Percentiles rank a stretch among this genome's conserved stretches.
These are phyloP conservation scores for Trichomalopsis sarcophagae DNA, from an alignment of 1,140 invertebrate species.

Conservation along the genomic window DNA sequence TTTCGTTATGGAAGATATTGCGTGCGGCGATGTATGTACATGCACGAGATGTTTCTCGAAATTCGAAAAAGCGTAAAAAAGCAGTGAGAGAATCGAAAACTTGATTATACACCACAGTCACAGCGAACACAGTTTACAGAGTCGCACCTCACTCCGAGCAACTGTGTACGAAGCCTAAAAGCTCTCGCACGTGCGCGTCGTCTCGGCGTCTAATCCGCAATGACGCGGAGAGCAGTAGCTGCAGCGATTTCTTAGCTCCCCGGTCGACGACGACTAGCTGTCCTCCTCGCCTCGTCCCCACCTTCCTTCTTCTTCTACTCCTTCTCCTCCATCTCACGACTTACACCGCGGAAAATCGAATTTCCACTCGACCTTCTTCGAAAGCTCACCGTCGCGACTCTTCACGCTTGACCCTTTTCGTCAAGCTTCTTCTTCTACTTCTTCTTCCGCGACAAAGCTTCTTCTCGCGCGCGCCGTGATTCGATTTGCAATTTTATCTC, in stretches of 20 bases:
- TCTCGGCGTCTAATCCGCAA: neutral
- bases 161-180: neutral
- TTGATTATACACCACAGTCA: too few species aligned
- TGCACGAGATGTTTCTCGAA: too few species aligned
- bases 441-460: conserved; percentile 27
- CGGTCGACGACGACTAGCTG: conserved; percentile 1
- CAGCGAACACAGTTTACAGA: neutral
- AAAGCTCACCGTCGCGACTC: neutral
- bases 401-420: conserved; percentile 37
- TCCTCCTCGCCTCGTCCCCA: neutral
- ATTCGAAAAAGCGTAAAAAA: too few species aligned
- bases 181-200: neutral
- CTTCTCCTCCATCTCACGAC: neutral
- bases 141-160: neutral
- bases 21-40: too few species aligned
- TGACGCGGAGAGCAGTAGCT: conserved; percentile 23
- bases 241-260: conserved; percentile 15
- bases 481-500: conserved; percentile 45
- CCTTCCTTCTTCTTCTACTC: neutral
- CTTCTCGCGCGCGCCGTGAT: conserved; percentile 46
- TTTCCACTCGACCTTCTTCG: conserved; percentile 41
- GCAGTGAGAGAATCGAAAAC: too few species aligned
- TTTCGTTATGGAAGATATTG: too few species aligned
- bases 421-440: neutral
- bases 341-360: conserved; percentile 43